Base-by-base conservation (phyloP, 2,113 vertebrate genomes). In the Sorex araneus region DNA sequence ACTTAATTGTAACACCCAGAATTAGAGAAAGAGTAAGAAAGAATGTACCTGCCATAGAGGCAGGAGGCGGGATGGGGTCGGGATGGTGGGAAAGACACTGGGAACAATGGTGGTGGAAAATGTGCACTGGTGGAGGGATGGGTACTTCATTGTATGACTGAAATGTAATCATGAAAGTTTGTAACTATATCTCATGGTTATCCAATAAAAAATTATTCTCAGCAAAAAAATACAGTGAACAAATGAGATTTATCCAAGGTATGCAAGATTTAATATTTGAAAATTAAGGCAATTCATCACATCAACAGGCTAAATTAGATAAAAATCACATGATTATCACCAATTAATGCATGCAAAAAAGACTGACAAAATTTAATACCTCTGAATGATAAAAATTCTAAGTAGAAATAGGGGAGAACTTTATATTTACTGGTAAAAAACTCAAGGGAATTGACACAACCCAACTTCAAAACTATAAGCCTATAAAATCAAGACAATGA, bases 281-380 rank as follows among this genome's bases (percentile, higher is more conserved):
- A 83, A 84, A 60, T 54, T 89, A 43, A 88, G 54, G 8, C 36
- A 90, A 54, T 66, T 36, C 8, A 90, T 69, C 73, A 63, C 34
- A 84, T 54, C 47, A 70, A 84, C 32, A 89, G 36, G 6, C 57
- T 84, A 89, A 88, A 75, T 27, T 80, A 89, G 69, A 92, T 75
- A 60, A 80, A 60, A 80, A 30, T 66, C 28, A 66, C 11, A 66
- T 34, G 18, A 74, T 83, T 8, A 54, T 74, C 54, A 79, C 74
- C 45, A 74, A 69, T 30, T 87, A n/a, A 40, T 40, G 40, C 40
- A 54, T 67, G 3, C 8, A 74, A 12, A 32, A 81, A 84, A 78
- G 79, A 9, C 18, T 82, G 45, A 60, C 50, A 80, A 86, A 75
- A 90, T 76, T 18, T 40, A 87, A 12, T 40, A 87, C 50, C 47